phyloP scores from a whole-genome alignment of 2,888 invertebrate species.

The Agriopis aurantiaria region DNA sequence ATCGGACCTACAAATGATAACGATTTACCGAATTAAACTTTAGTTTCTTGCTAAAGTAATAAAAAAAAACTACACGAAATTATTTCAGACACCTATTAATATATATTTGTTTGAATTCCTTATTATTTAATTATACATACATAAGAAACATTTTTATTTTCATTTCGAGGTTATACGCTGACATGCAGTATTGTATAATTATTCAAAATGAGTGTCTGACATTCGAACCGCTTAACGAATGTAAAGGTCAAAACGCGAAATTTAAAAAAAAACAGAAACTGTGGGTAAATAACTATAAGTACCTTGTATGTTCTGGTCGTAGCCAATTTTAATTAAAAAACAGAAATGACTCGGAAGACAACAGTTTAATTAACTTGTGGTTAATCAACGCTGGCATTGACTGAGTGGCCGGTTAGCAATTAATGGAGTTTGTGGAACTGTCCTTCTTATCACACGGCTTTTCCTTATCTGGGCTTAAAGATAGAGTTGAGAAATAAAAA shows the following conservation, averaged over 20 bases:
- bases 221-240: background rate
- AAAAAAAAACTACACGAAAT: too few relatives aligned
- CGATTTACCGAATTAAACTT: too few relatives aligned
- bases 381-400: slow-evolving; percentile 46
- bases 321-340: slow-evolving; percentile 12
- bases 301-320: background rate
- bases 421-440: slow-evolving; percentile 26
- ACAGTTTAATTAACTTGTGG: slow-evolving; percentile 30
- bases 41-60: too few relatives aligned
- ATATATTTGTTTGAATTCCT: too few relatives aligned
- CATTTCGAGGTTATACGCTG: background rate
- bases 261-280: background rate
- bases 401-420: slow-evolving; percentile 30
- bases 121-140: too few relatives aligned
- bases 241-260: background rate
- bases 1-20: background rate
- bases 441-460: slow-evolving; percentile 27
- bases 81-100: too few relatives aligned
- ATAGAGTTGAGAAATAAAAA: background rate
- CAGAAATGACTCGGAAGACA: slow-evolving; percentile 23
- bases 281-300: background rate
- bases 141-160: too few relatives aligned
- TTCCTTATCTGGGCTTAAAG: slow-evolving; percentile 8
- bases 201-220: background rate
- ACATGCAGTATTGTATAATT: background rate